Evolutionary conservation across 2,888 invertebrate genomes (phyloP).

Genomic region (Tinea trinotella): DNA sequence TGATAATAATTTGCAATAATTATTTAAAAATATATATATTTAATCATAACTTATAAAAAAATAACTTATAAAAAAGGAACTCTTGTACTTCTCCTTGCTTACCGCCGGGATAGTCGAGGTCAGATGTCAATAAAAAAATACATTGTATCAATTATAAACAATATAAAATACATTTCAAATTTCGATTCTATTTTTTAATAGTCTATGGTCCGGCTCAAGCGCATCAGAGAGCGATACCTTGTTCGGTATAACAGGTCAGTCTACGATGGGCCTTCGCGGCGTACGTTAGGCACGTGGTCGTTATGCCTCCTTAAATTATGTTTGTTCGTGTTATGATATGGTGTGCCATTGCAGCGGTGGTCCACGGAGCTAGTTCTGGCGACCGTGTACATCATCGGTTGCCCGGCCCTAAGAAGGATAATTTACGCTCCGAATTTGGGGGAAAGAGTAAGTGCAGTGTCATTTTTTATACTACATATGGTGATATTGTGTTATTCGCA

Average conservation of each 20-base stretch:
- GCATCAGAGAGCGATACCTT: constrained; percentile 6
- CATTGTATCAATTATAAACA: no score
- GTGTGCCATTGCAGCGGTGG: constrained; percentile 9
- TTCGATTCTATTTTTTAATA: no score
- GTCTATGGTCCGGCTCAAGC: constrained; percentile 12
- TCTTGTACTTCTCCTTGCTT: no score
- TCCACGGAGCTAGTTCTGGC: neutral
- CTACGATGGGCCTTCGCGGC: constrained; percentile 6
- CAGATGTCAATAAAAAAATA: no score
- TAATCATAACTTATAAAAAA: no score
- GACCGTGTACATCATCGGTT: constrained; percentile 14
- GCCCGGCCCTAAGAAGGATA: neutral
- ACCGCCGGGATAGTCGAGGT: no score
- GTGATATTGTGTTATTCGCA: no score
- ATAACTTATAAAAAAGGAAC: no score
- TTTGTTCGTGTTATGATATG: constrained; percentile 8
- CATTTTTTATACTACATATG: neutral
- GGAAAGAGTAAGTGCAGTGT: constrained; percentile 8
- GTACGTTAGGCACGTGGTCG: neutral
- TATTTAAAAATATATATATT: no score
- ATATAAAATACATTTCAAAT: no score
- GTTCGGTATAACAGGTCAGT: constrained; percentile 7
- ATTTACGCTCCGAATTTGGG: constrained; percentile 2
- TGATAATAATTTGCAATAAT: no score
- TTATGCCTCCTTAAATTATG: constrained; percentile 11